A percentile compares a stretch with the other conserved stretches of the same genome.
Evolutionary conservation across 2,113 vertebrate species (phyloP).

Genomic region (Cyrtonyx montezumae): DNA sequence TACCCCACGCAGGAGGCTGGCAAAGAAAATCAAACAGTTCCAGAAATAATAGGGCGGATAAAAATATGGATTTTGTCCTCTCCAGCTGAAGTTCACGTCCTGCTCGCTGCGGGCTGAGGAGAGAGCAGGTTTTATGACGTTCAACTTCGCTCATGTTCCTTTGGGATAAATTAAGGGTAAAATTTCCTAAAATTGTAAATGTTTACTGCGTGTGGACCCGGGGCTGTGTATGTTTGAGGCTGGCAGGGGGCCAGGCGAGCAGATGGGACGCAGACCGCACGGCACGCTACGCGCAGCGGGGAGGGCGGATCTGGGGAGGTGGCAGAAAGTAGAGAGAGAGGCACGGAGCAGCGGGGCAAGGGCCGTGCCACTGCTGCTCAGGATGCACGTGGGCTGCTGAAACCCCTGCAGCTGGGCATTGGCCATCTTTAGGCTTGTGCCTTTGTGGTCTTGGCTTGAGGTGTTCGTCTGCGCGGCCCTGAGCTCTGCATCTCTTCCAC

Average conservation of each 20-base stretch:
- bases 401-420: neutral
- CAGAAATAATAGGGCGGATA: slow-evolving; percentile 14
- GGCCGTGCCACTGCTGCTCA: neutral
- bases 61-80: neutral
- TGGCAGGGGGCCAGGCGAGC: slow-evolving; percentile 34
- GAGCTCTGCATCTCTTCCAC: neutral
- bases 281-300: neutral
- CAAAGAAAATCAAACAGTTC: slow-evolving; percentile 63
- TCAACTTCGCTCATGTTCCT: slow-evolving; percentile 15
- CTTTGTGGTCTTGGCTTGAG: neutral
- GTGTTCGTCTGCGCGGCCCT: fast-evolving
- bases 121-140: slow-evolving; percentile 6
- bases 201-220: neutral
- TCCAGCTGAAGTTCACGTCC: neutral
- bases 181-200: neutral
- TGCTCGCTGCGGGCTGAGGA: neutral
- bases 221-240: neutral
- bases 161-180: slow-evolving; percentile 25
- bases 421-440: neutral
- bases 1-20: slow-evolving; percentile 35
- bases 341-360: neutral
- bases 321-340: neutral
- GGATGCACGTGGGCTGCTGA: neutral
- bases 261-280: neutral
- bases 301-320: neutral